These are phyloP conservation scores for Palythoa caribaeorum DNA, from an alignment of 92 coral and sea anemone species.

Conservation along the genomic window DNA sequence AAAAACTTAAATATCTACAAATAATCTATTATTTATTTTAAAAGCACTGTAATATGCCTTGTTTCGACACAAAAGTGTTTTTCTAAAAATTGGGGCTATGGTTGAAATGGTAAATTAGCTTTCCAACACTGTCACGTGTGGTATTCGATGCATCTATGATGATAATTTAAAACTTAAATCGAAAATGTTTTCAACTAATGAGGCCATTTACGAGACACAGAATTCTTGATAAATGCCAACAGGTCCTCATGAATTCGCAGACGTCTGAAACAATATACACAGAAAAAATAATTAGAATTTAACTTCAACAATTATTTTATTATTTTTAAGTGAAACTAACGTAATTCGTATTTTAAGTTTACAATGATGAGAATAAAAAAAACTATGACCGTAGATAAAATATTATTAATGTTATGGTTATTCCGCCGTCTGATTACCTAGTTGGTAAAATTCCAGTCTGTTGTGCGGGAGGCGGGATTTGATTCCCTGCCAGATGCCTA, in stretches of 20 bases:
- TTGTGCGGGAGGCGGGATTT: no score
- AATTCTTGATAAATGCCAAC: constrained; percentile 13
- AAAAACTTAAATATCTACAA: neutral
- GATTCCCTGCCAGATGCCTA: no score
- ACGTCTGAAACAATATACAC: constrained; percentile 45
- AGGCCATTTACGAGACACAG: neutral
- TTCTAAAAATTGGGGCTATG: neutral
- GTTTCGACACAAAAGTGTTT: neutral
- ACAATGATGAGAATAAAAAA: neutral
- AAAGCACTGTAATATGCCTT: neutral
- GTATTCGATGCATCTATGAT: neutral
- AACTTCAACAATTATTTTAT: neutral
- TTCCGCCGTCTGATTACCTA: no score
- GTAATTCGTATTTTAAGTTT: neutral
- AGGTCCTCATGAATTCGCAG: constrained; percentile 41
- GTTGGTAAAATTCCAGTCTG: no score
- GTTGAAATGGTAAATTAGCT: neutral
- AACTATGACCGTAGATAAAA: no score
- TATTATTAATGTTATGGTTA: no score
- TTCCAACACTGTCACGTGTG: neutral
- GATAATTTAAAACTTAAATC: neutral
- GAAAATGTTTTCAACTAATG: neutral
- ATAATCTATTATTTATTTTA: neutral
- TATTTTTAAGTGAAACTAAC: neutral
- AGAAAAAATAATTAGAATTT: constrained; percentile 32